phyloP scores from a whole-genome alignment of 2,113 vertebrate genomes.

The Amphilophus citrinellus region DNA sequence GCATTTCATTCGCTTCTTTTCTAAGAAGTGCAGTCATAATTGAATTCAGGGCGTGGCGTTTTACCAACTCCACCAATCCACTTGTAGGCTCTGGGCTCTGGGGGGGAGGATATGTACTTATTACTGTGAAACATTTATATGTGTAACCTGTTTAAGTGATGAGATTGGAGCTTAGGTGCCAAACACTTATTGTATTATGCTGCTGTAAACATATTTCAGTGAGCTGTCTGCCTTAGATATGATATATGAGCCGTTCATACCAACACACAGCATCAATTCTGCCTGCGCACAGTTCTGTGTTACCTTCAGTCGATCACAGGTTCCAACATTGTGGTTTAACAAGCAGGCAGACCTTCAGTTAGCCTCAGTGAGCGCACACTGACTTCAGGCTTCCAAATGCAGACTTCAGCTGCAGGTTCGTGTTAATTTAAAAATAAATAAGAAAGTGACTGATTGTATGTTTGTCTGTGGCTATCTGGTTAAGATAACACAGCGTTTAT shows the following conservation, averaged over 20 bases:
- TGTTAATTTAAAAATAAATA: too few relatives aligned
- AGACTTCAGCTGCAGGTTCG: too few relatives aligned
- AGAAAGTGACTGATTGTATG: too few relatives aligned
- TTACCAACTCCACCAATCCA: background rate
- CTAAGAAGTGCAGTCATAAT: background rate
- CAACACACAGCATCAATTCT: background rate
- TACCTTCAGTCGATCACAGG: background rate
- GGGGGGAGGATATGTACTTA: background rate
- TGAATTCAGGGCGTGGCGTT: background rate
- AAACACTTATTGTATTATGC: background rate
- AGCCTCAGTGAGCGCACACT: too few relatives aligned
- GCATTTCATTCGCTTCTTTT: background rate
- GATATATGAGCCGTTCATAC: background rate
- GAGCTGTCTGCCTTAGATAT: background rate
- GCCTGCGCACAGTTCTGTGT: background rate
- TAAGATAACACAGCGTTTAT: too few relatives aligned
- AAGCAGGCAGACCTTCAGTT: too few relatives aligned
- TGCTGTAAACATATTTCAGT: background rate
- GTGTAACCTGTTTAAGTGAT: background rate
- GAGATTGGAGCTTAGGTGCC: background rate
- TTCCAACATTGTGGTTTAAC: background rate
- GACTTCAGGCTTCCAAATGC: too few relatives aligned
- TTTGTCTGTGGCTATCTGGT: too few relatives aligned
- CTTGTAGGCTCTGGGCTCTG: background rate
- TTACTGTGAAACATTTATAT: constrained; percentile 9